Conservation (phyloP, 2,113 vertebrate species). For the Dasyornis broadbenti region DNA sequence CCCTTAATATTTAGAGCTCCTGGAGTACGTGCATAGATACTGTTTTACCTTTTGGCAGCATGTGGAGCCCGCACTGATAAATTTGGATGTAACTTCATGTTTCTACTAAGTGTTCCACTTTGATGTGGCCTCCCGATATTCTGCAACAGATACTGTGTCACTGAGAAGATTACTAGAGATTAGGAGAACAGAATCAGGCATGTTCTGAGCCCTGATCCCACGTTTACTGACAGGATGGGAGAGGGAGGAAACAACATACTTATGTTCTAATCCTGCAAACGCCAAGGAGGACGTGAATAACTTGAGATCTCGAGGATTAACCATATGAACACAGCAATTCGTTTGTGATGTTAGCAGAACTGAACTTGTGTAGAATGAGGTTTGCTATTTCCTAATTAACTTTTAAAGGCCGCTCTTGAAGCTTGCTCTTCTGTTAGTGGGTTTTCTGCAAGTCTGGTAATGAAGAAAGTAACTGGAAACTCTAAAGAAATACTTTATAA, state of each 20-base stretch:
- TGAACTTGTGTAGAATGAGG: not conserved
- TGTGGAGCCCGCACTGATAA: not conserved
- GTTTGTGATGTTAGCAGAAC: not conserved
- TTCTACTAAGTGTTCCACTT: not conserved
- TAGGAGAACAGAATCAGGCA: conserved; percentile 21
- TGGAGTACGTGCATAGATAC: not conserved
- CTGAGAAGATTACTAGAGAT: conserved; percentile 52
- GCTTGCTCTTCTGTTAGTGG: not conserved
- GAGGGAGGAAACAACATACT: conserved; percentile 7
- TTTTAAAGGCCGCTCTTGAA: not conserved
- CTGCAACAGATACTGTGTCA: conserved; percentile 20
- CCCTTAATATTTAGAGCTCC: not conserved
- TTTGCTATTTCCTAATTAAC: not conserved
- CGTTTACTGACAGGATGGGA: not conserved
- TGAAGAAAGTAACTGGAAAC: not conserved
- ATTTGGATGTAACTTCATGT: not conserved
- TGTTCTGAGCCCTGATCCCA: conserved; percentile 55
- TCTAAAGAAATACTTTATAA: not conserved
- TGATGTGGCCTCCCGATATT: not conserved
- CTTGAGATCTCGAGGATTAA: not conserved
- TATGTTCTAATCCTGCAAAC: conserved; percentile 21
- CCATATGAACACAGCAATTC: not conserved
- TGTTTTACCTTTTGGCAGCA: not conserved
- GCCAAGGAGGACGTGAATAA: not conserved
- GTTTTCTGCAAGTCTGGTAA: not conserved